Percentiles rank a stretch among this genome's conserved stretches.
phyloP scores from a whole-genome alignment of 2,113 vertebrate genomes.

The Naja naja region DNA sequence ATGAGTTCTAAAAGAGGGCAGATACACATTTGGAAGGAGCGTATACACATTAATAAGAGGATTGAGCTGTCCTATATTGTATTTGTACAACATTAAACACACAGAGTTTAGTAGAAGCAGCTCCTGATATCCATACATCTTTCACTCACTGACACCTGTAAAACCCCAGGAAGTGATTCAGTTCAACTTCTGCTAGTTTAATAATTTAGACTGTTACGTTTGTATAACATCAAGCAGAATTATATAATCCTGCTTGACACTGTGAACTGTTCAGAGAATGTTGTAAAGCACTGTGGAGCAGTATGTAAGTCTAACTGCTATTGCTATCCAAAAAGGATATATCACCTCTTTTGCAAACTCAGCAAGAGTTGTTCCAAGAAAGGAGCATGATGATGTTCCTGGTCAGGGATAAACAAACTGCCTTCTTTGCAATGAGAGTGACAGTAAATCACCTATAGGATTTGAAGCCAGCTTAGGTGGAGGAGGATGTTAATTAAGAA shows the following conservation, averaged over 20 bases:
- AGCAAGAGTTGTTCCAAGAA: neutral
- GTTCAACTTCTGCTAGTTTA: neutral
- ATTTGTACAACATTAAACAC: neutral
- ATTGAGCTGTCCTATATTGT: neutral
- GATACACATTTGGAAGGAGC: neutral
- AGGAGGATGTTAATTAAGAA: neutral
- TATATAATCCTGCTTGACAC: neutral
- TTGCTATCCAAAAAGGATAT: neutral
- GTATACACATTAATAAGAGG: neutral
- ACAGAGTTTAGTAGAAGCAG: neutral
- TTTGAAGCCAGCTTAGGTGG: neutral
- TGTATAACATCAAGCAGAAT: neutral
- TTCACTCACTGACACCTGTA: neutral
- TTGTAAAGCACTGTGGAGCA: neutral
- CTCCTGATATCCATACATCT: neutral
- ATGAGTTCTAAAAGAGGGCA: neutral
- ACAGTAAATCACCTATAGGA: neutral
- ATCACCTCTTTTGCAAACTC: neutral
- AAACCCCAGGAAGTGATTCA: neutral
- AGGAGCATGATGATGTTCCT: neutral
- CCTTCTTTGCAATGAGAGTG: neutral
- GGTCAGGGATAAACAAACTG: neutral
- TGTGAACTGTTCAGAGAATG: neutral
- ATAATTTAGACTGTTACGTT: neutral
- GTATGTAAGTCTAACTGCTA: neutral